These are phyloP conservation scores for Okamejei kenojei DNA, from an alignment of 2,797 vertebrate species.

Conservation along the genomic window DNA sequence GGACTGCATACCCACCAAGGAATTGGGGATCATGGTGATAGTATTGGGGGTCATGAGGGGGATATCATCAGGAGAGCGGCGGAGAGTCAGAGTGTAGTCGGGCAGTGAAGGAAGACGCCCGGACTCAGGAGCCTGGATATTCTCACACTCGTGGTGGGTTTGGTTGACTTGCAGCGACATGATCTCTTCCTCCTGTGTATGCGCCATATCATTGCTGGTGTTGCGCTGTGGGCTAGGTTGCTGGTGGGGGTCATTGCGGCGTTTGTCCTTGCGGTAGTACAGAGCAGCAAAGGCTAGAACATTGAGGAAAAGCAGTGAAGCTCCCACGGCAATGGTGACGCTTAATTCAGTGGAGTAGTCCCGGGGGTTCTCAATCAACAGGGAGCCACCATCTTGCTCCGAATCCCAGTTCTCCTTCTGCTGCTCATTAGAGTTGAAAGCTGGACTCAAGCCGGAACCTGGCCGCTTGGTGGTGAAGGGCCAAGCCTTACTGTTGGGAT, in stretches of 20 bases:
- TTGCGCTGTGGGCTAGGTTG: conserved; percentile 83
- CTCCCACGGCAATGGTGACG: conserved; percentile 91
- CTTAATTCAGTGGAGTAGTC: conserved; percentile 97
- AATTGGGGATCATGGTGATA: conserved; percentile 98
- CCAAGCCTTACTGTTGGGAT: conserved; percentile 80
- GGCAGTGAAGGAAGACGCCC: conserved; percentile 81
- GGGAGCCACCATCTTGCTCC: conserved; percentile 69
- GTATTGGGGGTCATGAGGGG: conserved; percentile 97
- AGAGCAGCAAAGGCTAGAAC: conserved; percentile 92
- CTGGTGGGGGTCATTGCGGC: conserved; percentile 79
- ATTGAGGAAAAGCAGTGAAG: conserved; percentile 92
- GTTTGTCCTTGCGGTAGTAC: conserved; percentile 97
- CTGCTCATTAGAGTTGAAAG: conserved; percentile 77
- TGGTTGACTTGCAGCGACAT: conserved; percentile 93
- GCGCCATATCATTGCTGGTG: conserved; percentile 72
- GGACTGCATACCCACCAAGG: conserved; percentile 91
- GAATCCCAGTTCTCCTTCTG: conserved; percentile 79
- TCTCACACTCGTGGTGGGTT: conserved; percentile 84
- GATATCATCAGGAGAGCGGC: conserved; percentile 93
- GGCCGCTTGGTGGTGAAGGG: conserved; percentile 85
- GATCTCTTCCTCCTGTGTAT: conserved; percentile 86
- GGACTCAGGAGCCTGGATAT: conserved; percentile 72
- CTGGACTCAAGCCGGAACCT: conserved; percentile 71
- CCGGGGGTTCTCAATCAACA: conserved; percentile 83
- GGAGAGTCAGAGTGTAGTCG: conserved; percentile 90